Percentiles rank a stretch among this genome's conserved stretches.
phyloP scores from a whole-genome alignment of 1,140 invertebrate species.

The Bombus pyrosoma region DNA sequence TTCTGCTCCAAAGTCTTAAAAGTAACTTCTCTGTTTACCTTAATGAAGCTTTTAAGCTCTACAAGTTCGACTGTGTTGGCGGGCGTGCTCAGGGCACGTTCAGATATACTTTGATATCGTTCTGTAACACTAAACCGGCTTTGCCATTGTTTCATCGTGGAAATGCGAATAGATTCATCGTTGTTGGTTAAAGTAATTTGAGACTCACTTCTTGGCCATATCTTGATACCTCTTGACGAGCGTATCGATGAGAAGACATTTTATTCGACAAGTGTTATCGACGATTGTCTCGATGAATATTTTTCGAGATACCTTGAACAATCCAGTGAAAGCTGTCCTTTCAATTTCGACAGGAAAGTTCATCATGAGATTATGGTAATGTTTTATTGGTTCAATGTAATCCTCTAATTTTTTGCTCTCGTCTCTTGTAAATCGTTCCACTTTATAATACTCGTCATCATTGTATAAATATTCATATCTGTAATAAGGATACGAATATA shows the following conservation, averaged over 20 bases:
- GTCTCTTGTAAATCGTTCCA: conserved; percentile 87
- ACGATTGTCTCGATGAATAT: conserved; percentile 89
- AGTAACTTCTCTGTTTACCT: conserved; percentile 87
- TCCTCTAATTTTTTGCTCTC: conserved; percentile 86
- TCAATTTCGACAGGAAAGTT: conserved; percentile 87
- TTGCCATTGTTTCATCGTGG: conserved; percentile 54
- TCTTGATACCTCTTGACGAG: conserved; percentile 91
- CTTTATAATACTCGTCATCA: conserved; percentile 84
- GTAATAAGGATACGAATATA: background rate
- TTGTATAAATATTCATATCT: conserved; percentile 78
- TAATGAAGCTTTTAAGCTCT: conserved; percentile 90
- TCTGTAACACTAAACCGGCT: conserved; percentile 86
- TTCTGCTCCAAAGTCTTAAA: conserved; percentile 90
- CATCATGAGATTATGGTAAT: conserved; percentile 86
- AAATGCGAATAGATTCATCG: background rate
- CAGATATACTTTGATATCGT: conserved; percentile 91
- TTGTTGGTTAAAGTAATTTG: background rate
- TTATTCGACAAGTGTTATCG: conserved; percentile 86
- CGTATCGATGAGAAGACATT: conserved; percentile 86
- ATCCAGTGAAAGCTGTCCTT: conserved; percentile 89
- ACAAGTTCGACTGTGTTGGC: conserved; percentile 92
- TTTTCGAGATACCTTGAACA: conserved; percentile 93
- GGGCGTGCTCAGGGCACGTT: conserved; percentile 90
- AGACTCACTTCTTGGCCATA: conserved; percentile 87
- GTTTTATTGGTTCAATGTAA: conserved; percentile 85